A percentile compares a stretch with the other conserved stretches of the same genome.
phyloP scores from a whole-genome alignment of 1,140 invertebrate species.

The Scaptomyza hsui region DNA sequence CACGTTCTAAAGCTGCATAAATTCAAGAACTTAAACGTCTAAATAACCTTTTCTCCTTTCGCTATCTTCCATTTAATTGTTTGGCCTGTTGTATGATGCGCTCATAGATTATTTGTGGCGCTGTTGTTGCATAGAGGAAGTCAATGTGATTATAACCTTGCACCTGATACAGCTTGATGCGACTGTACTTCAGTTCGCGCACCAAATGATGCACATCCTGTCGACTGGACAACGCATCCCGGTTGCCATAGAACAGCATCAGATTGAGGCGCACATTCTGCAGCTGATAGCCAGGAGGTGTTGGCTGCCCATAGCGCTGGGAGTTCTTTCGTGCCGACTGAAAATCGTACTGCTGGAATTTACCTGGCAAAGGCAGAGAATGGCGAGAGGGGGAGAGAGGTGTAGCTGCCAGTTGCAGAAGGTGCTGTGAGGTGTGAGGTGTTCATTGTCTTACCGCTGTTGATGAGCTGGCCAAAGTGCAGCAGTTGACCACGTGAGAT shows the following conservation, averaged over 20 bases:
- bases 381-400: slow-evolving; percentile 7
- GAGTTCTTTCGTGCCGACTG: slow-evolving; percentile 49
- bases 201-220: slow-evolving; percentile 57
- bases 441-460: slow-evolving; percentile 60
- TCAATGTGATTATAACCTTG: slow-evolving; percentile 77
- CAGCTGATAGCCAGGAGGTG: slow-evolving; percentile 65
- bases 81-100: slow-evolving; percentile 59
- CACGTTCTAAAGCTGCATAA: too few species aligned
- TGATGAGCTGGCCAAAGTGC: slow-evolving; percentile 76
- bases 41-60: too few species aligned
- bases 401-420: slow-evolving; percentile 1
- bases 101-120: slow-evolving; percentile 61
- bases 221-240: slow-evolving; percentile 57
- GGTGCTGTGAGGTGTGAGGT: slow-evolving; percentile 6
- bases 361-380: slow-evolving; percentile 44
- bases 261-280: slow-evolving; percentile 66
- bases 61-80: neutral
- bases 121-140: slow-evolving; percentile 65
- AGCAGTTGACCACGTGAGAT: slow-evolving; percentile 71
- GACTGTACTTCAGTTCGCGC: slow-evolving; percentile 51
- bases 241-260: slow-evolving; percentile 65
- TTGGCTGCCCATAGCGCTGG: slow-evolving; percentile 52
- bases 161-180: slow-evolving; percentile 55
- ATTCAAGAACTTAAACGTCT: neutral
- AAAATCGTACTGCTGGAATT: slow-evolving; percentile 74